Evolutionary conservation across 1,140 invertebrate genomes (phyloP), one percentile per base, ranked within the genome.

Genomic region (Conus betulinus): DNA sequence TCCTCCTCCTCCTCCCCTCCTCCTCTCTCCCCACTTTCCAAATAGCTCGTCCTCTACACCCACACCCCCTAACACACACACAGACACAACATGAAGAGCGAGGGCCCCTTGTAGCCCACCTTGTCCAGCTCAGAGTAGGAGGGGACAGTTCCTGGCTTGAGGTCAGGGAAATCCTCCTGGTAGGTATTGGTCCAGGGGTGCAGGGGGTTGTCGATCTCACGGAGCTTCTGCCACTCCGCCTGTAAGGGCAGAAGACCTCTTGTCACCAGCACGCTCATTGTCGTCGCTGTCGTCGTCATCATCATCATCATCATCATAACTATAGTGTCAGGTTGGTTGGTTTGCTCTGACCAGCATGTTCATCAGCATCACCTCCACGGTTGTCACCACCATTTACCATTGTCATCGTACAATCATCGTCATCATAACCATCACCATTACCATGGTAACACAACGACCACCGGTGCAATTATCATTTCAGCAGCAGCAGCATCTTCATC

Each of bases 171-270:
- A 81, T 94, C 92, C 84, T 94, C 90, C 55, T 91, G 86, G 89
- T 94, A 95, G n/a, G 92, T 81, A 51, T 94, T 89, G 51, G 90
- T 84, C 94, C 94, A 95, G 53, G 95, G 94, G 71, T 91, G 91
- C 25, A 95, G 91, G 0, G 95, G 95, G 85, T 95, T 95, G 85
- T 95, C 94, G 78, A 95, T 95, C 63, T 94, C 91, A 23, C 95
- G 89, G 0, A 94, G 94, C 89, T 93, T 94, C 82, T 93, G 91
- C 95, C 95, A 95, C 88, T 93, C 93, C 27, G 87, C 85, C 86
- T 85, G 85, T 51, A n/a, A 1, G 39, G 39, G 39, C 39, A 23
- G 20, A n/a, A 78, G n/a, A 39, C 5, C 15, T 25, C n/a, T 82
- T 52, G 25, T 87, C 67, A 83, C 76, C 39, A 39, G 83, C 74